Evolutionary conservation across 2,888 invertebrate genomes (phyloP).

Genomic region (Catocala sponsa): DNA sequence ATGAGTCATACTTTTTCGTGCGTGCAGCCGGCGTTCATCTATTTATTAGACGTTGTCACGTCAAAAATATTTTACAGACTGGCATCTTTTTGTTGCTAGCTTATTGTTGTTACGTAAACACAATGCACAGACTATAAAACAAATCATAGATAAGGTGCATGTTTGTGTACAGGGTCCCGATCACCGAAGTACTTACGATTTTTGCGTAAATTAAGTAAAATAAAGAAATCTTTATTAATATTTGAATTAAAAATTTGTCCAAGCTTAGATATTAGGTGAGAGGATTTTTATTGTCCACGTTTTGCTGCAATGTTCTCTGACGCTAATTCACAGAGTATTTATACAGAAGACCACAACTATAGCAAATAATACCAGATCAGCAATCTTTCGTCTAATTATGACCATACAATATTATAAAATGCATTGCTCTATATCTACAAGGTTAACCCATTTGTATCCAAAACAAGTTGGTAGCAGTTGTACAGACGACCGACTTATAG

Average conservation of each 20-base stretch:
- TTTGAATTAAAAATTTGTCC: constrained; percentile 49
- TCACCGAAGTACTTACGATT: constrained; percentile 49
- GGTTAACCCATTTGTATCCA: too few relatives aligned
- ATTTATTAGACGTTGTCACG: too few relatives aligned
- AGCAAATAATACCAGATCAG: too few relatives aligned
- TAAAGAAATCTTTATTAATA: constrained; percentile 33
- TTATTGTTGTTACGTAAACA: not conserved
- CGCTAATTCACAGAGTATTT: constrained; percentile 4
- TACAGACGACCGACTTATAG: too few relatives aligned
- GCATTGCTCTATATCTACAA: too few relatives aligned
- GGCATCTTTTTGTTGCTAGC: too few relatives aligned
- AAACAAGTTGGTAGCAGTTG: too few relatives aligned
- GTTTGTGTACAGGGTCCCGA: constrained; percentile 52
- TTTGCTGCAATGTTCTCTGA: constrained; percentile 42
- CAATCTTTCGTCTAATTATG: too few relatives aligned
- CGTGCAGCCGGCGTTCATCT: too few relatives aligned
- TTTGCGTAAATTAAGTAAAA: constrained; percentile 39
- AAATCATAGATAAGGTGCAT: constrained; percentile 41
- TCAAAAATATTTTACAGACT: not conserved
- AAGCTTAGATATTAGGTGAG: constrained; percentile 53
- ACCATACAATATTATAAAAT: too few relatives aligned
- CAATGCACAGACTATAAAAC: constrained; percentile 35
- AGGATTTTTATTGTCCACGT: constrained; percentile 36
- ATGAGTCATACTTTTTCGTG: too few relatives aligned
- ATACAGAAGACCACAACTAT: not conserved